phyloP scores from a whole-genome alignment of 64 coral and sea anemone species.

The Montipora cactus region DNA sequence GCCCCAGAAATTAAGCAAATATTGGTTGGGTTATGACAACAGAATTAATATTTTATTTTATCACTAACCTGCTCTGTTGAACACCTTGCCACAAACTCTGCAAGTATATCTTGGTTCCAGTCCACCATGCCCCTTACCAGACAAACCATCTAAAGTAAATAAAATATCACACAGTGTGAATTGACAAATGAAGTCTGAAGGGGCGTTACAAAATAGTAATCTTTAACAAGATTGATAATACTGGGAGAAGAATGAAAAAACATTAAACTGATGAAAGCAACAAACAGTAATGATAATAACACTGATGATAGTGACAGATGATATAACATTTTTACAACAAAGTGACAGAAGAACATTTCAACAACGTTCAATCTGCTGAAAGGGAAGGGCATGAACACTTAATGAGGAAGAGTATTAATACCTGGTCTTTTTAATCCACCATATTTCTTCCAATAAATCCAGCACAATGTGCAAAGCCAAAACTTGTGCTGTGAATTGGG shows the following conservation, averaged over 20 bases:
- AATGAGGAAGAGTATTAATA: neutral
- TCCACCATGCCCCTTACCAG: slow-evolving; percentile 77
- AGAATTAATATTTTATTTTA: neutral
- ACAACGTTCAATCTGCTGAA: no score
- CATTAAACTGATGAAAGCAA: no score
- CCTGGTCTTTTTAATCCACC: slow-evolving; percentile 99
- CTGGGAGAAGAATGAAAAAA: no score
- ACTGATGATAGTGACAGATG: neutral
- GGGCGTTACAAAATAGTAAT: no score
- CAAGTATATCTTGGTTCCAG: slow-evolving; percentile 94
- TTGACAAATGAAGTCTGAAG: no score
- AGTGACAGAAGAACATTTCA: no score
- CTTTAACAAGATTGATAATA: no score
- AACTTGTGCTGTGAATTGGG: slow-evolving; percentile 85
- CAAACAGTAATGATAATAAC: neutral
- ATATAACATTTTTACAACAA: no score
- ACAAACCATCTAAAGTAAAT: slow-evolving; percentile 87
- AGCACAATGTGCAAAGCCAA: slow-evolving; percentile 96
- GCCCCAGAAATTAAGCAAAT: neutral
- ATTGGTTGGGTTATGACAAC: neutral
- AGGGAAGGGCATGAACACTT: no score
- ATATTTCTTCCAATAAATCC: slow-evolving; percentile 99
- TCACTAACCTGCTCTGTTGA: slow-evolving; percentile 96
- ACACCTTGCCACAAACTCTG: slow-evolving; percentile 94
- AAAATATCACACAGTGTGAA: neutral